Base-by-base conservation (phyloP, 2,888 invertebrate species). In the Arge pagana region DNA sequence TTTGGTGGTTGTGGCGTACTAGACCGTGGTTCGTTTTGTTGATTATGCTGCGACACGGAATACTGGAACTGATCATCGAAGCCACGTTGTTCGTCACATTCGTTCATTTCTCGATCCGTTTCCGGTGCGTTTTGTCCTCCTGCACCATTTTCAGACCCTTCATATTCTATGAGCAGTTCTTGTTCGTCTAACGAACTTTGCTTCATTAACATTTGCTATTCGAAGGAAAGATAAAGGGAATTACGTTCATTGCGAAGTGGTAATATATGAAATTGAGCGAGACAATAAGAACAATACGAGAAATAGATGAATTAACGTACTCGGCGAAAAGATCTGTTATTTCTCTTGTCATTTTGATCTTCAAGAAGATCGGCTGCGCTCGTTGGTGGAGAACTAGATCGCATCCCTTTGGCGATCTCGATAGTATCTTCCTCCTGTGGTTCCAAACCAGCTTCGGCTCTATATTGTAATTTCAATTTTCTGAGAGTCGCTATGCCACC, bases 321-420 rank as follows among this genome's bases (percentile, higher is more conserved):
- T 65, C 87, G 81, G 71, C 89, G 81, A 62, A 89, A 83, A 31
- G 86, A 86, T 66, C 87, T 81, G 64, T 85, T 86, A 67, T 86
- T 86, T 59, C 88, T 85, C 54, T 85, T 84, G 58, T 88, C 87
- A 74, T 90, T 91, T 76, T 92, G 93, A 57, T 89, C 88, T 73
- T 94, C 93, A 48, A 93, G 76, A 66, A 93, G 84, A 74, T 96
- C 96, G 18, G 90, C 88, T 28, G 94, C 94, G 75, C 91, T 93
- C 2, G 92, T 90, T 1, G 97, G 96, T 4, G 97, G 96, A 2
- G 96, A 94, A 49, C 95, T 94, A 0, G 97, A 92, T 63, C 96
- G 82, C 96, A 98, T 96, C 40, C 86, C 86, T 70, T 87, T 88
- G 2, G 94, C 91, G n/a, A 97, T 89, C 78, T 95, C 93, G 62